Conservation (phyloP, 2,797 vertebrate species). For the Sus cebifrons region DNA sequence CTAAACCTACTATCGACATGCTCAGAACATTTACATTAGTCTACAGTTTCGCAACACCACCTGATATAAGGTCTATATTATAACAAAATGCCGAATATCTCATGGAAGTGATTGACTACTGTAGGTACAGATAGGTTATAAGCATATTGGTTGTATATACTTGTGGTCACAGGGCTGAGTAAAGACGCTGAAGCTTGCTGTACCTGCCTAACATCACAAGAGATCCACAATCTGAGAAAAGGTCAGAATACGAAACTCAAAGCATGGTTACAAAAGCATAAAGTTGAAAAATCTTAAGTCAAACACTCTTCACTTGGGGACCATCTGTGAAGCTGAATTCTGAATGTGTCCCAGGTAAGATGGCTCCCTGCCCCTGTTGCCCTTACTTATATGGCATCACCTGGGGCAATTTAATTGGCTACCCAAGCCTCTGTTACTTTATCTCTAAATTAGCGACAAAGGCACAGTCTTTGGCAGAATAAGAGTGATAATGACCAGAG, state of each 20-base stretch:
- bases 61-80: background rate
- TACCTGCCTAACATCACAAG: background rate
- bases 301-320: background rate
- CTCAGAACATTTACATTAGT: background rate
- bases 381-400: background rate
- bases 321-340: background rate
- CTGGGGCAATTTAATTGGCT: background rate
- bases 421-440: background rate
- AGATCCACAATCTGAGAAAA: background rate
- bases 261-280: no score
- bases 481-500: background rate
- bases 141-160: background rate
- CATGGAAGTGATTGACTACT: background rate
- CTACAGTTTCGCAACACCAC: background rate
- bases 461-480: background rate
- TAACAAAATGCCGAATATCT: background rate
- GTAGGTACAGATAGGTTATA: no score
- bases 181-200: background rate
- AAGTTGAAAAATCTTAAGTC: background rate
- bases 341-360: background rate
- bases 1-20: background rate
- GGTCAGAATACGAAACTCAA: background rate
- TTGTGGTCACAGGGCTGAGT: background rate
- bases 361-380: background rate
- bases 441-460: slow-evolving; percentile 17